Conservation (phyloP, 2,888 invertebrate genomes). For the Hydroisotoma schaefferi region DNA sequence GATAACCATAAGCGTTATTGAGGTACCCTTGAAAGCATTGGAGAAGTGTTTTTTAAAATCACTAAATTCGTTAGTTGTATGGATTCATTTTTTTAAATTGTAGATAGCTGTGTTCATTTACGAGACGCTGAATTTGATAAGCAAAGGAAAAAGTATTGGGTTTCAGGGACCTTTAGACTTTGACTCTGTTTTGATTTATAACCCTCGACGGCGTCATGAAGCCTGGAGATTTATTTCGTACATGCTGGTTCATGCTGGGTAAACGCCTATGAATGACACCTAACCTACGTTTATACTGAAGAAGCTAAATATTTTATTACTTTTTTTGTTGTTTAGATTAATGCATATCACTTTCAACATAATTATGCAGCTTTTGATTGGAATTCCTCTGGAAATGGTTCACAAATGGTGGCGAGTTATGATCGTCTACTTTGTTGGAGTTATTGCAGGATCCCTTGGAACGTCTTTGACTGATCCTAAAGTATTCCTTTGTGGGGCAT, state of each 20-base stretch:
- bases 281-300: not conserved
- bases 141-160: constrained; percentile 39
- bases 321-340: constrained; percentile 57
- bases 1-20: constrained; percentile 80
- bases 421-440: constrained; percentile 76
- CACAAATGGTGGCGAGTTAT: constrained; percentile 91
- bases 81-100: not conserved
- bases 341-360: constrained; percentile 86
- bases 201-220: constrained; percentile 78
- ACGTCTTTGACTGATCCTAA: constrained; percentile 74
- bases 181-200: constrained; percentile 78
- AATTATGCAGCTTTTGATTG: constrained; percentile 84
- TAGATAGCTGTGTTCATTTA: constrained; percentile 57
- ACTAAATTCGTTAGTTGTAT: not conserved
- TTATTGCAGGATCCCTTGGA: constrained; percentile 76
- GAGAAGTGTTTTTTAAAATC: not conserved
- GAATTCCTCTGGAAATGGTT: constrained; percentile 92
- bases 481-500: constrained; percentile 82
- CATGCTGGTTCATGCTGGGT: constrained; percentile 95
- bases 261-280: constrained; percentile 51
- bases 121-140: constrained; percentile 52
- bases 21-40: constrained; percentile 58
- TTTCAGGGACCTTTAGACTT: constrained; percentile 69
- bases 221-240: constrained; percentile 92
- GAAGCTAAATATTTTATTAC: not conserved